Evolutionary conservation across 2,888 invertebrate species (phyloP).

Genomic region (Drosophila austrosaltans): DNA sequence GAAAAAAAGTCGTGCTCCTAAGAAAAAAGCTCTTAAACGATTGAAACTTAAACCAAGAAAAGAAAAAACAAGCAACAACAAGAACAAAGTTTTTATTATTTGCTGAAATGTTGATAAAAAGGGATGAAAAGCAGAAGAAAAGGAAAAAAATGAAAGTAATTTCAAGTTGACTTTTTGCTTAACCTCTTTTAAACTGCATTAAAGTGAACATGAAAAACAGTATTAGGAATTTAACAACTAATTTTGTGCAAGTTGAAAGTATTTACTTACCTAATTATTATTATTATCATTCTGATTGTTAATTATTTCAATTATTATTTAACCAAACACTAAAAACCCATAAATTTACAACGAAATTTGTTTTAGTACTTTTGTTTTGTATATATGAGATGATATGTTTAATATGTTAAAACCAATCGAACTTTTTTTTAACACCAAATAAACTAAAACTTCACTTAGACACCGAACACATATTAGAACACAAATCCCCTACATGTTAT

Average conservation of each 20-base stretch:
- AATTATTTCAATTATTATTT: constrained; percentile 18
- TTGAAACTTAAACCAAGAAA: constrained; percentile 44
- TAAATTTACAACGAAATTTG: constrained; percentile 62
- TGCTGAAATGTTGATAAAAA: constrained; percentile 51
- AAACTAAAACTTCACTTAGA: constrained; percentile 33
- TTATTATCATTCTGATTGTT: constrained; percentile 24
- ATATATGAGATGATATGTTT: constrained; percentile 21
- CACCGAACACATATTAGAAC: constrained; percentile 5
- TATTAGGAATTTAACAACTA: constrained; percentile 37
- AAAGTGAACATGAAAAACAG: constrained; percentile 26
- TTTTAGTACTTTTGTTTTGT: constrained; percentile 53
- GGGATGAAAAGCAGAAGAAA: constrained; percentile 49
- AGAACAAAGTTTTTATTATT: constrained; percentile 62
- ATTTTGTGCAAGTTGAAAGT: constrained; percentile 81
- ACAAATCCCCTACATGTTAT: neutral
- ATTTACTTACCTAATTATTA: constrained; percentile 46
- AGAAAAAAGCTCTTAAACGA: constrained; percentile 77
- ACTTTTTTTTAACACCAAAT: constrained; percentile 45
- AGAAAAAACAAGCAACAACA: constrained; percentile 65
- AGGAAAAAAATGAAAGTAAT: constrained; percentile 15
- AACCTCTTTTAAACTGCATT: constrained; percentile 11
- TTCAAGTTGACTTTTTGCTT: constrained; percentile 19
- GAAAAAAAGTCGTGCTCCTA: constrained; percentile 77
- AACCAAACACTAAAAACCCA: constrained; percentile 46
- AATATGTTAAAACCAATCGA: constrained; percentile 25